These are phyloP conservation scores for Poeciliopsis turrubarensis DNA, from an alignment of 2,113 vertebrate species.

Conservation along the genomic window DNA sequence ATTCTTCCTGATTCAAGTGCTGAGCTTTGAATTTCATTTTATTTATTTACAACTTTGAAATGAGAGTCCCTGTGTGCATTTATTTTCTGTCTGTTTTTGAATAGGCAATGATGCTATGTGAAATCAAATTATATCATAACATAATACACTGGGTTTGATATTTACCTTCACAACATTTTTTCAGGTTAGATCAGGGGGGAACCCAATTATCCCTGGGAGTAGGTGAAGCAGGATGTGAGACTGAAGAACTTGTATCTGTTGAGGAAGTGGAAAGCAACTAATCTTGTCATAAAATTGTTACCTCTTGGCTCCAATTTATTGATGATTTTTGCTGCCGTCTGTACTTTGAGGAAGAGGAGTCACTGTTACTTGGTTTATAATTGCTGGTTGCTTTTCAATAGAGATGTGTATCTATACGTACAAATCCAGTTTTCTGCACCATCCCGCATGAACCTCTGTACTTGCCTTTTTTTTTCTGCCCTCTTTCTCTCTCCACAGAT, in stretches of 20 bases:
- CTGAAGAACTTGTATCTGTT: not conserved
- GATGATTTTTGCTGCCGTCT: constrained; percentile 29
- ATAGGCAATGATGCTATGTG: constrained; percentile 1
- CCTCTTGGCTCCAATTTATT: constrained; percentile 4
- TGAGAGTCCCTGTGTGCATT: not conserved
- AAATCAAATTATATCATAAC: constrained; percentile 15
- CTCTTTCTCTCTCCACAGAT: constrained; percentile 20
- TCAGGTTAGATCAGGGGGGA: constrained; percentile 20
- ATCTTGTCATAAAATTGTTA: constrained; percentile 1
- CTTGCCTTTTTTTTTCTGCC: constrained; percentile 25
- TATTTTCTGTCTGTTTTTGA: not conserved
- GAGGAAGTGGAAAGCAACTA: constrained; percentile 28
- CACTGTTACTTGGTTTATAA: not conserved
- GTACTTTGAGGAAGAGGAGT: not conserved
- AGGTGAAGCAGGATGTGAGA: constrained; percentile 1
- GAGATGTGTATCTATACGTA: constrained; percentile 41
- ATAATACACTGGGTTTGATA: not conserved
- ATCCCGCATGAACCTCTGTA: constrained; percentile 27
- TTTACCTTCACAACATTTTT: constrained; percentile 11
- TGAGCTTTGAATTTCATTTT: constrained; percentile 2
- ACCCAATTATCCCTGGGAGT: not conserved
- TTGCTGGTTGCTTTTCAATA: constrained; percentile 56
- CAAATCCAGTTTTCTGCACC: constrained; percentile 46
- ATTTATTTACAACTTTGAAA: not conserved
- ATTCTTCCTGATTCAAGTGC: constrained; percentile 6